These are phyloP conservation scores for Mya arenaria DNA, from an alignment of 1,140 invertebrate species.

Conservation along the genomic window DNA sequence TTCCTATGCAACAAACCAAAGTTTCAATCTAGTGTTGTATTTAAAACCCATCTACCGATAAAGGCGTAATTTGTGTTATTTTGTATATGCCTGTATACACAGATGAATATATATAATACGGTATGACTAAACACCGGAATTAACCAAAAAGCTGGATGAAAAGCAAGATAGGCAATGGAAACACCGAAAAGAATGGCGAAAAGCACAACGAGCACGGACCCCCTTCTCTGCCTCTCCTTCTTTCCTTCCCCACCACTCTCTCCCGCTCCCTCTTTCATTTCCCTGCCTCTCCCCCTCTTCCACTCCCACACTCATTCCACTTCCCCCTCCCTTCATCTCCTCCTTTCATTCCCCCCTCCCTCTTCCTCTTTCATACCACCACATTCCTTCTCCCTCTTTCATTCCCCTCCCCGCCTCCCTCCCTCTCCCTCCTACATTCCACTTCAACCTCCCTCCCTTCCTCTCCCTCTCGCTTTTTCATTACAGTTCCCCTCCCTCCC, in stretches of 20 bases:
- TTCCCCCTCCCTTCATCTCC: background rate
- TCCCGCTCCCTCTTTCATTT: background rate
- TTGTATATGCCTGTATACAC: too few species aligned
- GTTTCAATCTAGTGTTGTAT: too few species aligned
- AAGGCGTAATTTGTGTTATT: too few species aligned
- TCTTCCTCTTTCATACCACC: background rate
- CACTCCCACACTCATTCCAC: background rate
- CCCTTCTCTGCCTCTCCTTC: background rate
- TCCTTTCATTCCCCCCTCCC: background rate
- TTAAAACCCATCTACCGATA: too few species aligned
- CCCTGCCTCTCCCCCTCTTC: background rate
- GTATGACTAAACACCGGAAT: too few species aligned
- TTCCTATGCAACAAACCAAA: too few species aligned
- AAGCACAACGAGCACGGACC: too few species aligned
- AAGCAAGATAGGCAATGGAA: too few species aligned
- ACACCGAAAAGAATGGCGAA: too few species aligned
- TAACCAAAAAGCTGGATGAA: too few species aligned
- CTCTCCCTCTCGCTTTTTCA: too few species aligned
- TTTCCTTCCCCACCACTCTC: background rate
- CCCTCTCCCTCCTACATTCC: background rate
- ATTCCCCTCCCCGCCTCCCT: background rate
- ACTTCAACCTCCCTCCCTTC: background rate
- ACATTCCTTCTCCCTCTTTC: background rate
- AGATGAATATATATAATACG: too few species aligned
- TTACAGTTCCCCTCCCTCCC: background rate